phyloP scores from a whole-genome alignment of 2,888 invertebrate species.

The Amphiduros pacificus region DNA sequence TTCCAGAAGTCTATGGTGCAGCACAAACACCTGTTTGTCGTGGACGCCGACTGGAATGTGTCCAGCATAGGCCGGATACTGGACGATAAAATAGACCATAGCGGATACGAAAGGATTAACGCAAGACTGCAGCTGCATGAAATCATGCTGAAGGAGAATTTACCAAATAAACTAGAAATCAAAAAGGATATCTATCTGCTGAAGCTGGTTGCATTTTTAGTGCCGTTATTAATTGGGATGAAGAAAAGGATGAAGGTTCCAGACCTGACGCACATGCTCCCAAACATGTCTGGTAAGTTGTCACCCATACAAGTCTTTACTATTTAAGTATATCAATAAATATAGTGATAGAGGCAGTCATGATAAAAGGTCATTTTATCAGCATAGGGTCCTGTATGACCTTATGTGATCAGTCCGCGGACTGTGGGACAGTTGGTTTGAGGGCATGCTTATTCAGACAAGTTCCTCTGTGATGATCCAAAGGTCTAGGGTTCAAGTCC shows the following conservation, averaged over 20 bases:
- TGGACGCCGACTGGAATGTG: conserved; percentile 48
- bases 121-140: conserved; percentile 55
- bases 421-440: no score
- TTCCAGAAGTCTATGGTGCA: conserved; percentile 43
- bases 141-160: conserved; percentile 45
- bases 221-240: conserved; percentile 56
- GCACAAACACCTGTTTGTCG: conserved; percentile 48
- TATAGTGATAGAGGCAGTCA: no score
- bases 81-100: conserved; percentile 50
- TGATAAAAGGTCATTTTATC: no score
- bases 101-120: conserved; percentile 54
- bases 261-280: conserved; percentile 44
- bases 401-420: no score
- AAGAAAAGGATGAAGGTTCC: conserved; percentile 58
- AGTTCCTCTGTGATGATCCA: no score
- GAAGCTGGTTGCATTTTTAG: conserved; percentile 54
- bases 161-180: conserved; percentile 48
- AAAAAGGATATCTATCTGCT: conserved; percentile 48
- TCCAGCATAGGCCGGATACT: conserved; percentile 46
- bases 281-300: conserved; percentile 47
- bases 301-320: no score
- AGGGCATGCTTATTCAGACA: no score
- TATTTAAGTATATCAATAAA: no score
- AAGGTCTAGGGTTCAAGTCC: no score
- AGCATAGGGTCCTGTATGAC: no score